phyloP scores from a whole-genome alignment of 2,888 invertebrate species.

The Chromoteleia sp. region DNA sequence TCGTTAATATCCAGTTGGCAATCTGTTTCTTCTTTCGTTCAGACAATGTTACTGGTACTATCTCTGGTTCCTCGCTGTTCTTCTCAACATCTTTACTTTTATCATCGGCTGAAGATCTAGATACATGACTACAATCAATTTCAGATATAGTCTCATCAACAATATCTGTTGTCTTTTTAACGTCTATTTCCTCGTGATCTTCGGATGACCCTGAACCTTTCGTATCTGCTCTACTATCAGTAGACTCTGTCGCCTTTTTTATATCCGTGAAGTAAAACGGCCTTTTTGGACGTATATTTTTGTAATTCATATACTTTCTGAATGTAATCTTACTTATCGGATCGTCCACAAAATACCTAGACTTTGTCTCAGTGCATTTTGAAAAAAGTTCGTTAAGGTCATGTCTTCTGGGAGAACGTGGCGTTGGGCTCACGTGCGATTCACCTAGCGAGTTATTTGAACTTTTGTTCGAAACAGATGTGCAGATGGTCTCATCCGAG shows the following conservation, averaged over 20 bases:
- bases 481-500: conserved; percentile 73
- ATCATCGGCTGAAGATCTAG: conserved; percentile 30
- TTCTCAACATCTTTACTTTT: background rate
- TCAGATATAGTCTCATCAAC: conserved; percentile 51
- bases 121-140: conserved; percentile 51
- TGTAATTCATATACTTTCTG: conserved; percentile 54
- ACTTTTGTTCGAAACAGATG: conserved; percentile 49
- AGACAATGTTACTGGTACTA: conserved; percentile 71
- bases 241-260: conserved; percentile 67
- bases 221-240: conserved; percentile 69
- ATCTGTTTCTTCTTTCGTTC: conserved; percentile 80
- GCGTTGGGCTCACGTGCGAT: conserved; percentile 61
- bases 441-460: conserved; percentile 29
- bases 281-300: conserved; percentile 61
- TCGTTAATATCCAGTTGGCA: conserved; percentile 79
- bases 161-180: conserved; percentile 9
- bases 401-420: conserved; percentile 2
- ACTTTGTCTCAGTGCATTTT: conserved; percentile 42
- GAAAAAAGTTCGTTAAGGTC: conserved; percentile 16
- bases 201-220: conserved; percentile 63
- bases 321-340: conserved; percentile 23
- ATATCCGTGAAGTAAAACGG: conserved; percentile 68
- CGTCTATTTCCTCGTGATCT: conserved; percentile 32
- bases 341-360: conserved; percentile 53
- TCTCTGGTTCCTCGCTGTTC: conserved; percentile 7